phyloP scores from a whole-genome alignment of 2,888 invertebrate species.

The Ctena decussata region DNA sequence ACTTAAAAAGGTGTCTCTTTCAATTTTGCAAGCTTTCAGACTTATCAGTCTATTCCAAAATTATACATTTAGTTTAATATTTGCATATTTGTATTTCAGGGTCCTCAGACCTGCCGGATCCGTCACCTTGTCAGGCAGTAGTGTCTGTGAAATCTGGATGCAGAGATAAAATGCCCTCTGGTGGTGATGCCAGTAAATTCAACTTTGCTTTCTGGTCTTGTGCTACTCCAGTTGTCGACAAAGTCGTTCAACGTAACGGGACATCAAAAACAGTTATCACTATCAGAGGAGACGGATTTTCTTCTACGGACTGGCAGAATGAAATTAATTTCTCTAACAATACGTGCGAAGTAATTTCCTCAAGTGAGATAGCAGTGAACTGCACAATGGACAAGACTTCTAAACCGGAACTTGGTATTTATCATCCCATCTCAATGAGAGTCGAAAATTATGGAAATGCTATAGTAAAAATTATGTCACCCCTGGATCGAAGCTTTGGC shows the following conservation, averaged over 20 bases:
- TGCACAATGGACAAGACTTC: constrained; percentile 51
- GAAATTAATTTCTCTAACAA: constrained; percentile 67
- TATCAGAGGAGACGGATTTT: constrained; percentile 70
- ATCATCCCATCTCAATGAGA: constrained; percentile 55
- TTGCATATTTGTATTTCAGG: constrained; percentile 47
- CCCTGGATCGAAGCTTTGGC: constrained; percentile 57
- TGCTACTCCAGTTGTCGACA: constrained; percentile 64
- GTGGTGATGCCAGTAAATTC: constrained; percentile 60
- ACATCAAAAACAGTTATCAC: constrained; percentile 65
- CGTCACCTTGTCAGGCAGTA: constrained; percentile 59
- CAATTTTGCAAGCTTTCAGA: too few relatives aligned
- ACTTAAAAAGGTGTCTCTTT: too few relatives aligned
- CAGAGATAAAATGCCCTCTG: constrained; percentile 43
- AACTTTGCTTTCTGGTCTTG: constrained; percentile 69
- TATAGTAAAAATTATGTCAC: constrained; percentile 46
- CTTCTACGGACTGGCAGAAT: constrained; percentile 68
- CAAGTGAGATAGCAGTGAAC: constrained; percentile 31
- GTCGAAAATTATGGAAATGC: constrained; percentile 68
- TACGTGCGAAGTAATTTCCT: constrained; percentile 37
- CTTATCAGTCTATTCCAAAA: too few relatives aligned
- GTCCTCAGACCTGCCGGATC: constrained; percentile 49
- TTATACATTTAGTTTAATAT: too few relatives aligned
- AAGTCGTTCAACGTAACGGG: constrained; percentile 60
- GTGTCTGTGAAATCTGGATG: constrained; percentile 54
- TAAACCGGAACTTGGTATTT: constrained; percentile 55